These are phyloP conservation scores for Alces alces DNA, from an alignment of 2,113 vertebrate genomes.

Conservation along the genomic window DNA sequence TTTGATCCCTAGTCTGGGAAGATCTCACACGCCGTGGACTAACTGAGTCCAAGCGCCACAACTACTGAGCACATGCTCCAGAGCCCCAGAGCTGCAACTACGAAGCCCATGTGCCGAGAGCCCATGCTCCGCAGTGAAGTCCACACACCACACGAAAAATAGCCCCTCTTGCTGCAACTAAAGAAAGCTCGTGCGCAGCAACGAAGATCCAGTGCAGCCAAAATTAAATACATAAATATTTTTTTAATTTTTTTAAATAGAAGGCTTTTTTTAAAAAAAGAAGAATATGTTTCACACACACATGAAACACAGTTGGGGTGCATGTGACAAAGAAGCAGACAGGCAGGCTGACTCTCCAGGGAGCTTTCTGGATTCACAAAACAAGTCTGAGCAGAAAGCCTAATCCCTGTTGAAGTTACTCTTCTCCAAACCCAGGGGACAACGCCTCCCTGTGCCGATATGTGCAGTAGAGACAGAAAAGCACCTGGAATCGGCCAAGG, in stretches of 20 bases:
- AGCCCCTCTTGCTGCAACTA: not conserved
- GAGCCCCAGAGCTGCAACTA: not conserved
- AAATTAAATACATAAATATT: not conserved
- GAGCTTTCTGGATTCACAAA: not conserved
- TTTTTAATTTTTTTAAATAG: not conserved
- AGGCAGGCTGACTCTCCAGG: not conserved
- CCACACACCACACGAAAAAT: fast-evolving
- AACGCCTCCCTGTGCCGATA: too few relatives aligned
- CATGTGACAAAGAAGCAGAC: not conserved
- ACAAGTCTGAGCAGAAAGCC: not conserved
- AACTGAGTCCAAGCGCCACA: not conserved
- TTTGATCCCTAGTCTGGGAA: not conserved
- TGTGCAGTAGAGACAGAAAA: not conserved
- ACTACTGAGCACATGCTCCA: not conserved
- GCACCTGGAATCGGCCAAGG: not conserved
- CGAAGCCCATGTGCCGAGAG: not conserved
- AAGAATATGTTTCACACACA: not conserved
- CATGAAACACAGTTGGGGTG: not conserved
- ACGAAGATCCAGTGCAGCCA: not conserved
- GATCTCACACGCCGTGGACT: not conserved
- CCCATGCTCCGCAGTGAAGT: not conserved
- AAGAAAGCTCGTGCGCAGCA: not conserved
- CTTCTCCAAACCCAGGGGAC: not conserved
- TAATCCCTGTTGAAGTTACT: not conserved
- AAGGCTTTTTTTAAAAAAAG: not conserved